Evolutionary conservation across 2,113 vertebrate species (phyloP).

Genomic region (Melanotaenia duboulayi): DNA sequence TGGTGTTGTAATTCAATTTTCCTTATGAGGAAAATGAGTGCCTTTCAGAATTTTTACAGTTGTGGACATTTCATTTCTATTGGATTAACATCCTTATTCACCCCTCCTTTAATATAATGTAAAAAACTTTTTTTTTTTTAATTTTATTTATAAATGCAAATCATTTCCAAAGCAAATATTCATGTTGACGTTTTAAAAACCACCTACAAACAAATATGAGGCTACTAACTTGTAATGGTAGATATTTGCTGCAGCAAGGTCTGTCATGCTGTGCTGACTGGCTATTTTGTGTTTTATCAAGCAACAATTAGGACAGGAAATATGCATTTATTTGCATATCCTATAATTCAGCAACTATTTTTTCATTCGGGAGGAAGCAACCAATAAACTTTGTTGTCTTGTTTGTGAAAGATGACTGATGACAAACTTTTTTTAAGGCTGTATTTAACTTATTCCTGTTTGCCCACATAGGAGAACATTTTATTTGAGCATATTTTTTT

Average conservation of each 20-base stretch:
- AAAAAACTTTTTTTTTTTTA: not conserved
- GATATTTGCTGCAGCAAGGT: conserved; percentile 18
- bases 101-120: not conserved
- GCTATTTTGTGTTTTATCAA: conserved; percentile 45
- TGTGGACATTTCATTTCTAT: not conserved
- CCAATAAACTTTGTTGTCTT: conserved; percentile 13
- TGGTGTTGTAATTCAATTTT: conserved; percentile 4
- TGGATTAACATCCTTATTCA: not conserved
- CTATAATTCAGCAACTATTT: conserved; percentile 47
- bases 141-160: not conserved
- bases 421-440: conserved; percentile 25
- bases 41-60: conserved; percentile 13
- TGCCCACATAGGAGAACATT: not conserved
- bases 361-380: conserved; percentile 18
- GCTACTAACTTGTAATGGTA: conserved; percentile 8
- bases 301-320: conserved; percentile 44
- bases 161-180: too few relatives aligned
- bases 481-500: not conserved
- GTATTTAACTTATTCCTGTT: conserved; percentile 2
- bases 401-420: conserved; percentile 24
- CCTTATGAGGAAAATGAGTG: conserved; percentile 15
- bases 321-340: conserved; percentile 66
- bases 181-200: too few relatives aligned
- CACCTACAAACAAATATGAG: not conserved
- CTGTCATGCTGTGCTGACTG: conserved; percentile 46